These are phyloP conservation scores for Ophioninae sp. DNA, from an alignment of 2,888 invertebrate genomes.

Conservation along the genomic window DNA sequence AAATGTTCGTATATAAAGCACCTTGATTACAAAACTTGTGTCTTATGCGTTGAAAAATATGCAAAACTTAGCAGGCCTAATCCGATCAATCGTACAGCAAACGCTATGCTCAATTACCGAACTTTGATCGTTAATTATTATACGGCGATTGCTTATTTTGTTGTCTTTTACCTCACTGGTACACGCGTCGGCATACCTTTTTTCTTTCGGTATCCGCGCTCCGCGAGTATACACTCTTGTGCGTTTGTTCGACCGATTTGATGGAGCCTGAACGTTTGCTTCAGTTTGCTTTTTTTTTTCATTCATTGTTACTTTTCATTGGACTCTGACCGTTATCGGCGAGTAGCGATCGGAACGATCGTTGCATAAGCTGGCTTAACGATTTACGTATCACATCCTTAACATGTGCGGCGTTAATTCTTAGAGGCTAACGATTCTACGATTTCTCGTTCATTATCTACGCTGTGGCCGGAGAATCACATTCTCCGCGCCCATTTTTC, in stretches of 20 bases:
- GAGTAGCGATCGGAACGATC: constrained; percentile 31
- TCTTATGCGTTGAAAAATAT: constrained; percentile 70
- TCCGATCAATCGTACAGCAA: constrained; percentile 49
- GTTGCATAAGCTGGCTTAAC: constrained; percentile 68
- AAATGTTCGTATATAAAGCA: constrained; percentile 73
- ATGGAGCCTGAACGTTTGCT: constrained; percentile 8
- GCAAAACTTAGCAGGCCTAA: constrained; percentile 68
- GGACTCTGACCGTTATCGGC: constrained; percentile 23
- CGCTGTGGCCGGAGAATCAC: constrained; percentile 43
- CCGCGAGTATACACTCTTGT: constrained; percentile 38
- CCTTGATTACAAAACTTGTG: constrained; percentile 73
- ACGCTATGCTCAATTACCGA: constrained; percentile 37
- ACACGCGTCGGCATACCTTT: constrained; percentile 43
- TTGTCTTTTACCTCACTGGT: constrained; percentile 29
- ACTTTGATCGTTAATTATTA: constrained; percentile 43
- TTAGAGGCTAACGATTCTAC: constrained; percentile 59
- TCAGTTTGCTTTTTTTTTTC: constrained; percentile 7
- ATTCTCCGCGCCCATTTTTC: constrained; percentile 39
- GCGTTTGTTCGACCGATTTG: constrained; percentile 31
- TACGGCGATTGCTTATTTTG: background rate
- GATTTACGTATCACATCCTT: constrained; percentile 75
- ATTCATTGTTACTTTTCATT: constrained; percentile 21
- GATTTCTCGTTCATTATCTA: constrained; percentile 43
- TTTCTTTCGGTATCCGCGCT: constrained; percentile 19
- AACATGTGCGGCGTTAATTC: constrained; percentile 75